These are phyloP conservation scores for Lithophane leautieri DNA, from an alignment of 2,888 invertebrate genomes.

Conservation along the genomic window DNA sequence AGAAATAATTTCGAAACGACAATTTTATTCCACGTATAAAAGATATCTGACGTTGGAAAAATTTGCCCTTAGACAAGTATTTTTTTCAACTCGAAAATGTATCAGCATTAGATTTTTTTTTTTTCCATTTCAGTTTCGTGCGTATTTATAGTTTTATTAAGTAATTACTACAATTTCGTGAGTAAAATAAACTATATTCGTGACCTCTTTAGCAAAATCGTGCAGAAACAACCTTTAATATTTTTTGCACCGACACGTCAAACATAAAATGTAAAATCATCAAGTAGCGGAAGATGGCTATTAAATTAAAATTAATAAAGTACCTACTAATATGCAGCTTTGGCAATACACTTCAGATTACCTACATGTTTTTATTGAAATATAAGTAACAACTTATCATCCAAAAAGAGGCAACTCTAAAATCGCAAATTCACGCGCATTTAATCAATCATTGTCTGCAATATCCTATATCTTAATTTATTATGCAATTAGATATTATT, in stretches of 20 bases:
- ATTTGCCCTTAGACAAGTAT: background rate
- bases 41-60: too few species aligned
- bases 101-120: too few species aligned
- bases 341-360: conserved; percentile 4
- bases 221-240: conserved; percentile 19
- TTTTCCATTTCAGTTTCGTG: background rate
- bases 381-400: background rate
- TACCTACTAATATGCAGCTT: conserved; percentile 10
- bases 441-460: conserved; percentile 22
- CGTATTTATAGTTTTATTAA: background rate
- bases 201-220: conserved; percentile 38
- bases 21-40: too few species aligned
- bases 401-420: background rate
- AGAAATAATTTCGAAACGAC: too few species aligned
- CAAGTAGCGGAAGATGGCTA: conserved; percentile 28
- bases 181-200: conserved; percentile 36
- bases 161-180: conserved; percentile 17
- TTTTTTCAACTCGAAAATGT: background rate
- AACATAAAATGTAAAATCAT: conserved; percentile 26
- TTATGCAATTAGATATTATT: conserved; percentile 17
- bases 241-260: conserved; percentile 38
- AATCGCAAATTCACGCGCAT: conserved; percentile 7
- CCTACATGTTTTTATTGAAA: background rate
- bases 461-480: conserved; percentile 12
- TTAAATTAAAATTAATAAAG: conserved; percentile 19